Percentiles rank a stretch among this genome's conserved stretches.
These are phyloP conservation scores for Triplophysa siluroides DNA, from an alignment of 2,113 vertebrate genomes.

Conservation along the genomic window DNA sequence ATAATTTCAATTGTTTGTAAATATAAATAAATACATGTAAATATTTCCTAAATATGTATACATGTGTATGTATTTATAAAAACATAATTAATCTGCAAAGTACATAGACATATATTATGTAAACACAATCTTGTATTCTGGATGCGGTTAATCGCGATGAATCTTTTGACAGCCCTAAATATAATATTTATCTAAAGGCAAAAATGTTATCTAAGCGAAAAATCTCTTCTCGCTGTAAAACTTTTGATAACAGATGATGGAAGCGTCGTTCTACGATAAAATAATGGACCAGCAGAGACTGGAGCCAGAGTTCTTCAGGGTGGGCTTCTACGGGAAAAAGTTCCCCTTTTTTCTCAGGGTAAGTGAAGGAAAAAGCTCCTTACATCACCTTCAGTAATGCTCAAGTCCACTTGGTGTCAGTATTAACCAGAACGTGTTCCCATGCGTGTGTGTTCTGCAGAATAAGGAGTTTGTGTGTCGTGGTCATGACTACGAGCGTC, in stretches of 20 bases:
- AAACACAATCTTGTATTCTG: too few species aligned
- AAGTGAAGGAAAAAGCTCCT: conserved; percentile 63
- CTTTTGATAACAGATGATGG: conserved; percentile 84
- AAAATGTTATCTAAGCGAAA: background rate
- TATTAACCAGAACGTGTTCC: conserved; percentile 51
- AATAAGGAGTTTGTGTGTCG: conserved; percentile 99
- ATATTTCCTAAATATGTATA: too few species aligned
- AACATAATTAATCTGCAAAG: too few species aligned
- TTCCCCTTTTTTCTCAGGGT: conserved; percentile 98
- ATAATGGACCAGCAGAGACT: conserved; percentile 98
- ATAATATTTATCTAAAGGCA: background rate
- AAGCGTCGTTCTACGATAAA: conserved; percentile 97
- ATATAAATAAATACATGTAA: too few species aligned
- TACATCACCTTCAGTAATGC: background rate
- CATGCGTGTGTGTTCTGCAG: conserved; percentile 66
- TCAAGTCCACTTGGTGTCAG: conserved; percentile 71
- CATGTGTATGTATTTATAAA: too few species aligned
- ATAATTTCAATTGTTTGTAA: too few species aligned
- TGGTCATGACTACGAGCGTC: conserved; percentile 96
- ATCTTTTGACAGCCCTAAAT: too few species aligned
- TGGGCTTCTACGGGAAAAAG: conserved; percentile 98
- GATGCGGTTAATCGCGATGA: too few species aligned
- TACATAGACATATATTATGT: too few species aligned
- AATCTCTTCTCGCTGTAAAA: background rate
- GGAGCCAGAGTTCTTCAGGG: conserved; percentile 97